Base-by-base conservation (phyloP, 2,113 vertebrate genomes). In the Engraulis encrasicolus region DNA sequence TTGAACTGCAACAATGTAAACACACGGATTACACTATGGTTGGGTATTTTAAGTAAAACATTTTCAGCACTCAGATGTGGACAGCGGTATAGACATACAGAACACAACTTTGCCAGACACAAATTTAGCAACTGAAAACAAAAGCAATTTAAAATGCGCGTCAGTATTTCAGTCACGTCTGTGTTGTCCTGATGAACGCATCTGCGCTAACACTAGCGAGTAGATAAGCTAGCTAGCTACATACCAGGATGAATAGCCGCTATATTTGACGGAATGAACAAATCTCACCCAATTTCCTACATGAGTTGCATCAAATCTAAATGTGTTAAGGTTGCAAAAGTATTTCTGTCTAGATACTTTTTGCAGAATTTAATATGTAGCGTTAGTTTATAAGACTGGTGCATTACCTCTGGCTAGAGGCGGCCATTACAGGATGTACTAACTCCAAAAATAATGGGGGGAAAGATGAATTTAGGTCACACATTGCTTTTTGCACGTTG, bases 381-480 rank as follows among this genome's bases (percentile, higher is more conserved):
- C 31, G 66, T 74, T 74, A 34, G 66, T 31, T 74, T 34, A 74
- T 74, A 34, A 34, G 12, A 74, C 11, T 9, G 31, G 2, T 34
- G 27, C 90, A 89, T 90, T 94, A 95, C 94, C 93, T 89, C 92
- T 81, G 89, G 66, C 82, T 89, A 81, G 86, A 84, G 88, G 92
- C 85, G 79, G 87, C 94, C 94, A 95, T 94, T 90, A 88, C 91
- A 85, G 93, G 34, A 85, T 9, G 84, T 84, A 86, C 92, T 91
- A 95, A 90, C 80, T 27, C 20, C 5, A 7, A 0, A 17, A 37
- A 37, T 9, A 5, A 0, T 0, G 61, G 4, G 36, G 17, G 50
- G 27, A 79, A 37, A 81, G 49, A 78, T 49, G 37, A 80, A 74
- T 74, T 15, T 74, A 36, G 27, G 66, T 74, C 66, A 74, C 31